Conservation (phyloP, 1,140 invertebrate genomes). For the Calephelis virginiensis region DNA sequence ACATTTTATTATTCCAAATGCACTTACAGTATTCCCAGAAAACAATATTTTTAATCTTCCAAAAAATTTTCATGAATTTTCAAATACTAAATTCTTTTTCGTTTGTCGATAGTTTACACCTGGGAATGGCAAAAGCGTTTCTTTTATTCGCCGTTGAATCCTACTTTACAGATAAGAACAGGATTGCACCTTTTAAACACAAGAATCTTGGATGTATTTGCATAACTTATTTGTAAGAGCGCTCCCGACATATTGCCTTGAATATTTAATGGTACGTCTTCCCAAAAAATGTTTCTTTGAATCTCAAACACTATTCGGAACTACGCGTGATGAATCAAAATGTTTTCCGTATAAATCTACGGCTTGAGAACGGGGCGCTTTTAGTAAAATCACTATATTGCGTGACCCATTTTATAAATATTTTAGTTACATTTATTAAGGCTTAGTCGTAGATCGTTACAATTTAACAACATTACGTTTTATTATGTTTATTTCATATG, state of each 20-base stretch:
- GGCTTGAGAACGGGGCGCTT: constrained; percentile 38
- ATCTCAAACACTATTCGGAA: constrained; percentile 25
- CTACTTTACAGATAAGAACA: constrained; percentile 27
- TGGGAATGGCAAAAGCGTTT: neutral
- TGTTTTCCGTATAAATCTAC: constrained; percentile 31
- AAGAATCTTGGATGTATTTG: constrained; percentile 50
- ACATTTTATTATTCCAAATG: neutral
- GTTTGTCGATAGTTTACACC: neutral
- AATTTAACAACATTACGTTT: no score
- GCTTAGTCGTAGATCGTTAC: no score
- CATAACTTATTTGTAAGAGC: constrained; percentile 52
- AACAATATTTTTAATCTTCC: neutral
- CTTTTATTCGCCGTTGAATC: constrained; percentile 27
- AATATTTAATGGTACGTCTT: constrained; percentile 49
- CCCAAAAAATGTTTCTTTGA: constrained; percentile 47
- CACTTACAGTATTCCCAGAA: neutral
- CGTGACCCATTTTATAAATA: constrained; percentile 30
- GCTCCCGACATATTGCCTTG: constrained; percentile 37
- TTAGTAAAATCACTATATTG: constrained; percentile 54
- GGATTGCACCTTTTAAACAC: constrained; percentile 41
- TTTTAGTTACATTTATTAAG: constrained; percentile 6
- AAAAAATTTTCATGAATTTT: constrained; percentile 1
- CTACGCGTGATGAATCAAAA: constrained; percentile 45
- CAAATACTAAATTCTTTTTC: constrained; percentile 8
- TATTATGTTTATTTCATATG: no score